Evolutionary conservation across 2,888 invertebrate species (phyloP).

Genomic region (Troides helena): DNA sequence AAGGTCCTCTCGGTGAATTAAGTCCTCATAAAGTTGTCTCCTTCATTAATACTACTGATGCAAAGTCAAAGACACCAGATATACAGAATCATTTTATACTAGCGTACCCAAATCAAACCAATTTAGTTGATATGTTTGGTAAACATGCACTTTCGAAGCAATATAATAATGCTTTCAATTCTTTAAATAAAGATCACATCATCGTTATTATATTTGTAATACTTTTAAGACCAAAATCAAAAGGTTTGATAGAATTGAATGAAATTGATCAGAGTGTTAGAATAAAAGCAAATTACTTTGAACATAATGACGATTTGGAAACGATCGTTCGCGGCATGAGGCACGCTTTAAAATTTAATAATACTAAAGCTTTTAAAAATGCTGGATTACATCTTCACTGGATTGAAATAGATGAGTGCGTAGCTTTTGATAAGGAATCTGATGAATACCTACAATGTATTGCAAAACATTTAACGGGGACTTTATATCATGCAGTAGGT

Average conservation of each 20-base stretch:
- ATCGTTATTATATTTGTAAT: conserved; percentile 76
- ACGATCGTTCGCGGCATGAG: conserved; percentile 46
- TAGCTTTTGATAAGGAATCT: conserved; percentile 40
- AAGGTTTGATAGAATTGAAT: conserved; percentile 82
- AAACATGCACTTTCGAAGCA: conserved; percentile 50
- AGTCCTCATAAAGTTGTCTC: conserved; percentile 56
- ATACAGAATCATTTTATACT: conserved; percentile 54
- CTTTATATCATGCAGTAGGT: conserved; percentile 86
- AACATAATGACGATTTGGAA: conserved; percentile 76
- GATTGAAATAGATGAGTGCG: conserved; percentile 56
- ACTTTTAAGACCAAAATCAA: conserved; percentile 84
- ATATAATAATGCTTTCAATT: conserved; percentile 42
- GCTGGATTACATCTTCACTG: conserved; percentile 49
- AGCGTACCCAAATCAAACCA: conserved; percentile 46
- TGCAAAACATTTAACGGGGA: conserved; percentile 46
- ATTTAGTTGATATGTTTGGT: conserved; percentile 46
- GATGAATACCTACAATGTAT: conserved; percentile 32
- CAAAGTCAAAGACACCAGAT: conserved; percentile 51
- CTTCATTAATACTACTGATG: conserved; percentile 56
- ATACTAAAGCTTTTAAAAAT: conserved; percentile 51
- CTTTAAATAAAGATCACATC: conserved; percentile 48
- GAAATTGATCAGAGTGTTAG: conserved; percentile 67
- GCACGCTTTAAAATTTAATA: conserved; percentile 43
- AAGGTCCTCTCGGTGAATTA: conserved; percentile 70
- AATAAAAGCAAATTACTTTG: conserved; percentile 81